Conservation (phyloP, 2,888 invertebrate genomes). For the Cynaeus angustus region DNA sequence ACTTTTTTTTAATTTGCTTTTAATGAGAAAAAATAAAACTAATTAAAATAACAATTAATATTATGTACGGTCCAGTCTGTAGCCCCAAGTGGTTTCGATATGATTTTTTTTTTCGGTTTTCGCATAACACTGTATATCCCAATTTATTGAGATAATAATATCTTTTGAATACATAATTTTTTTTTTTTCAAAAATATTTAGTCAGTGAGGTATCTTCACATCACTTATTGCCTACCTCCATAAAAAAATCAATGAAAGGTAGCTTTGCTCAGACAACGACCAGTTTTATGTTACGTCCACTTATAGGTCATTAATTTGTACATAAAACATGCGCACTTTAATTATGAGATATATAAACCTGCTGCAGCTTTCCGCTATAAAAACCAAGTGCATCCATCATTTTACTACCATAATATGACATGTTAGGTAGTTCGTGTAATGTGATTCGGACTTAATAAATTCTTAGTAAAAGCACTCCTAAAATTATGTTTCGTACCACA, state of each 20-base stretch:
- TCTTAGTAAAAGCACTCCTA: constrained; percentile 2
- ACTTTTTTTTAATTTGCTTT: no score
- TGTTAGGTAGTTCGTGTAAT: constrained; percentile 59
- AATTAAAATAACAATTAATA: no score
- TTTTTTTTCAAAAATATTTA: no score
- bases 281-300: constrained; percentile 46
- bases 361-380: constrained; percentile 55
- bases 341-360: constrained; percentile 57
- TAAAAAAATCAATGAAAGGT: constrained; percentile 57
- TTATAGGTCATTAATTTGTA: constrained; percentile 55
- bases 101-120: no score
- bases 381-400: constrained; percentile 58
- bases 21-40: no score
- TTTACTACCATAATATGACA: constrained; percentile 57
- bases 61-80: no score
- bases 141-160: no score
- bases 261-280: constrained; percentile 44
- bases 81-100: no score
- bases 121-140: no score
- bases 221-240: not conserved
- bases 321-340: constrained; percentile 57
- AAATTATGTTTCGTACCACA: constrained; percentile 7
- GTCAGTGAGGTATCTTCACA: no score
- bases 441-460: constrained; percentile 52
- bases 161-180: no score